These are phyloP conservation scores for Crypturellus tataupa DNA, from an alignment of 2,797 vertebrate species.

Conservation along the genomic window DNA sequence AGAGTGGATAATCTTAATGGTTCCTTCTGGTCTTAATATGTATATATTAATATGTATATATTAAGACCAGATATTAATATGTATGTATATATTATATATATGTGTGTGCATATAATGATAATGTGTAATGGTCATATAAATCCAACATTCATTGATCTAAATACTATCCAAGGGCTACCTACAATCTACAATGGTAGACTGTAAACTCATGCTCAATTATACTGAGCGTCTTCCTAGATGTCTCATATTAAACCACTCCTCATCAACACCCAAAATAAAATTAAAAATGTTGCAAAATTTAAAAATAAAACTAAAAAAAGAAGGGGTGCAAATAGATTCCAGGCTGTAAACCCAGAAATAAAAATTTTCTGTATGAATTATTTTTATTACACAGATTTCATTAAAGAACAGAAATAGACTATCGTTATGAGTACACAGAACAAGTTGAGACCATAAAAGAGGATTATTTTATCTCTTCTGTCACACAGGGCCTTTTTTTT, in stretches of 20 bases:
- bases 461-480: background rate
- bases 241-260: background rate
- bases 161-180: accelerated
- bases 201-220: background rate
- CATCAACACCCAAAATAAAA: background rate
- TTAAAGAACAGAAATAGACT: background rate
- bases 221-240: background rate
- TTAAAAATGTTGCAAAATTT: background rate
- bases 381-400: background rate
- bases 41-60: too few relatives aligned
- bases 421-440: background rate
- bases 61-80: too few relatives aligned
- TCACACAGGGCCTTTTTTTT: background rate
- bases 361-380: background rate
- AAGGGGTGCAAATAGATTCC: background rate
- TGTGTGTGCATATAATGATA: too few relatives aligned
- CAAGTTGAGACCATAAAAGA: background rate
- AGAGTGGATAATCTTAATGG: background rate
- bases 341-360: background rate
- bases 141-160: background rate
- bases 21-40: background rate
- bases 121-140: background rate
- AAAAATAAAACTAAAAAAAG: background rate
- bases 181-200: background rate
- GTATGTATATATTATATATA: too few relatives aligned